Evolutionary conservation across 2,888 invertebrate genomes (phyloP), one percentile per base, ranked within the genome.

Genomic region (Arge pagana): DNA sequence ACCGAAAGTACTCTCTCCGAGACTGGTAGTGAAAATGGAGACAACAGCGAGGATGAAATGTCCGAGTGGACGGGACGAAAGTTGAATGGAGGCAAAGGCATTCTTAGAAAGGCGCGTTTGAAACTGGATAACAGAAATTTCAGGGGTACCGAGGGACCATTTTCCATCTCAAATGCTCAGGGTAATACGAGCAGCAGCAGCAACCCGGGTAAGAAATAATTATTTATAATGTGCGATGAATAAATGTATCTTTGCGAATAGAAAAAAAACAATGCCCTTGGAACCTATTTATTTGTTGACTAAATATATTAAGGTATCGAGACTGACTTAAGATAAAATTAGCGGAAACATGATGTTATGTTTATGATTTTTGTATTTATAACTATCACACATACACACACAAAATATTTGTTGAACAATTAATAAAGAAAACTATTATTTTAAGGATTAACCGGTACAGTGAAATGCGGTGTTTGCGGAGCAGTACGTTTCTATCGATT

Each of bases 381-480:
- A n/a, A n/a, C n/a, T n/a, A n/a, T n/a, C n/a, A n/a, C n/a, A n/a
- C n/a, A n/a, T n/a, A n/a, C n/a, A n/a, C n/a, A n/a, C n/a, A n/a
- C n/a, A n/a, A n/a, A n/a, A n/a, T n/a, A n/a, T n/a, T n/a, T n/a
- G 7, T 8, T n/a, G 28, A 8, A 10, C 7, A 7, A 7, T 28
- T 8, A 28, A 28, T 8, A 28, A n/a, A n/a, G n/a, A n/a, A n/a
- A n/a, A n/a, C n/a, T n/a, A n/a, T n/a, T n/a, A n/a, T n/a, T 78
- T 76, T 52, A 67, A 83, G 83, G 82, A 62, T 81, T 83, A 57
- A 83, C 85, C 51, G 84, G 84, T 48, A 84, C 85, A 50, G 85
- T 88, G 18, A 84, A 85, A 28, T 91, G 91, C 76, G 89, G 88
- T 49, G 89, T 91, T 26, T 91, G 91, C 74, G 87, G 88, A 31